Evolutionary conservation across 2,888 invertebrate genomes (phyloP), one percentile per base, ranked within the genome.

Genomic region (Apotomis capreana): DNA sequence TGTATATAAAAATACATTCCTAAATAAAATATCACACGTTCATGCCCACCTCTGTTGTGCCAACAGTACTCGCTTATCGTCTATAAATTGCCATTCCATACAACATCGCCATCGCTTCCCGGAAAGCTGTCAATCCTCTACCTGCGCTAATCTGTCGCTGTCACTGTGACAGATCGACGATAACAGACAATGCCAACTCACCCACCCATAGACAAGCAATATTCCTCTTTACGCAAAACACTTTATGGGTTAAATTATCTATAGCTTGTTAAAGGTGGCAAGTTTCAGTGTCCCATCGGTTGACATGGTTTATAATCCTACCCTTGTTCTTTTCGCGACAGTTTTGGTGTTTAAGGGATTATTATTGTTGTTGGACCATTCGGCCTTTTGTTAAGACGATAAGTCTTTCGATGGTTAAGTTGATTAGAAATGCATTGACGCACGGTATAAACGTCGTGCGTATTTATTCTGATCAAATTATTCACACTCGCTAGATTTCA

Each of bases 291-390:
- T 8, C 60, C 69, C 57, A 59, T 61, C 46, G 62, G 46, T 55
- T 59, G 64, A 70, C 70, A 64, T 52, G 60, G 51, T 67, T 71
- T 57, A 49, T 61, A 68, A 71, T 57, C 61, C 61, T 57, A 57
- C 70, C 57, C 67, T 70, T 58, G 67, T 63, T 46, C 71, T 62
- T 71, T 71, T 71, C 51, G 67, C 61, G 71, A 71, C 67, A 71
- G 71, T 68, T 70, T 67, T 57, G 58, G 67, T 71, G 60, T 67
- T 71, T 57, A 68, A 9, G 44, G 40, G 67, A 67, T 71, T 60
- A 55, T n/a, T 15, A 58, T 64, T 52, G 63, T 63, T 26, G 46
- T 68, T 51, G 1, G 2, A 55, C 5, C 15, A 10, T 54, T 62
- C 13, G 5, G 15, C 40, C 54, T 54, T 15, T 64, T 64, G 54